phyloP scores from a whole-genome alignment of 1,140 invertebrate genomes.

The Microplitis mediator region DNA sequence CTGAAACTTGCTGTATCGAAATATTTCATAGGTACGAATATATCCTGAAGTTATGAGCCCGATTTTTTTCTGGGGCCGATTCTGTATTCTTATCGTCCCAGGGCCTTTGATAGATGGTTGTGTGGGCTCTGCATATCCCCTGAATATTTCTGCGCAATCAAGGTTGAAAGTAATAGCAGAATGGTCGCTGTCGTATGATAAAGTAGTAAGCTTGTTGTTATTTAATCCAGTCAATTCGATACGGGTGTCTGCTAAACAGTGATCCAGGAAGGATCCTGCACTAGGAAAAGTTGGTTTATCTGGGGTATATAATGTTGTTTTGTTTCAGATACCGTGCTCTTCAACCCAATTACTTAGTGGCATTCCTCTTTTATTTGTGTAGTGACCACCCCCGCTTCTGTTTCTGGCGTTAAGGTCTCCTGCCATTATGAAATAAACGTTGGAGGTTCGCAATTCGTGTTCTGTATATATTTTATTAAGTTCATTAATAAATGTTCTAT shows the following conservation, averaged over 20 bases:
- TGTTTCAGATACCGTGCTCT: background rate
- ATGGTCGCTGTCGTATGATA: background rate
- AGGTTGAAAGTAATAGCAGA: background rate
- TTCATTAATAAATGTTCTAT: background rate
- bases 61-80: too few relatives aligned
- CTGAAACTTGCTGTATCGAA: too few relatives aligned
- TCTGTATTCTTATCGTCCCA: too few relatives aligned
- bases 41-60: too few relatives aligned
- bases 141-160: background rate
- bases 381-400: background rate
- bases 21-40: too few relatives aligned
- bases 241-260: too few relatives aligned
- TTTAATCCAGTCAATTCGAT: background rate
- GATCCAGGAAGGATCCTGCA: too few relatives aligned
- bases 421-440: constrained; percentile 20
- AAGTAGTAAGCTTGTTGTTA: background rate
- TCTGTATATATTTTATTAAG: background rate
- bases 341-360: background rate
- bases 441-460: background rate
- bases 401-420: constrained; percentile 22
- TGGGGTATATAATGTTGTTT: background rate
- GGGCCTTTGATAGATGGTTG: background rate
- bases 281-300: too few relatives aligned
- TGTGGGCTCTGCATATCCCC: background rate
- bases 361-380: constrained; percentile 5